These are phyloP conservation scores for Anadara kagoshimensis DNA, from an alignment of 1,140 invertebrate species.

Conservation along the genomic window DNA sequence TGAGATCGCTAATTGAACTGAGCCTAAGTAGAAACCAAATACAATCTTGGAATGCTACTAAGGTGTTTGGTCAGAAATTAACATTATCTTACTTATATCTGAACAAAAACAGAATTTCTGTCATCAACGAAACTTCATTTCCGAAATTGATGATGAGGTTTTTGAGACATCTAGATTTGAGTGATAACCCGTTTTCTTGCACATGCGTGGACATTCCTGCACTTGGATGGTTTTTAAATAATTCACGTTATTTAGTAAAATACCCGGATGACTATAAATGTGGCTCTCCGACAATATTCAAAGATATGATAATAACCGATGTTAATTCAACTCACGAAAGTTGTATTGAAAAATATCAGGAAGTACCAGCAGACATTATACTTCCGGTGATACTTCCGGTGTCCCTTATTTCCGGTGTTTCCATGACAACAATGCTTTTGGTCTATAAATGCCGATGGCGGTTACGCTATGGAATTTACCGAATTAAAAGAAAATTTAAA, in stretches of 20 bases:
- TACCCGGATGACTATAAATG: constrained; percentile 7
- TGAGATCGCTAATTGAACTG: background rate
- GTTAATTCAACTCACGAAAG: background rate
- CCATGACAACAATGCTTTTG: background rate
- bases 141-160: constrained; percentile 1
- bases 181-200: constrained; percentile 14
- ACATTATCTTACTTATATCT: constrained; percentile 12
- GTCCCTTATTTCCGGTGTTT: background rate
- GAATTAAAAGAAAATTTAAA: background rate
- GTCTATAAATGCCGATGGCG: constrained; percentile 22
- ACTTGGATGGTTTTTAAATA: background rate
- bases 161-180: background rate
- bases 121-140: constrained; percentile 2
- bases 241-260: background rate
- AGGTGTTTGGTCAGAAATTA: background rate
- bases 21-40: background rate
- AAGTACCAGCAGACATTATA: background rate
- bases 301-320: background rate
- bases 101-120: constrained; percentile 5
- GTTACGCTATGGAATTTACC: constrained; percentile 14
- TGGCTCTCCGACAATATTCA: background rate
- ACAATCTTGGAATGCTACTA: background rate
- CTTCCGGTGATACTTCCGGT: background rate
- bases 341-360: background rate
- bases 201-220: constrained; percentile 16